Evolutionary conservation across 2,113 vertebrate species (phyloP), one percentile per base, ranked within the genome.

Genomic region (Leiothrix lutea): DNA sequence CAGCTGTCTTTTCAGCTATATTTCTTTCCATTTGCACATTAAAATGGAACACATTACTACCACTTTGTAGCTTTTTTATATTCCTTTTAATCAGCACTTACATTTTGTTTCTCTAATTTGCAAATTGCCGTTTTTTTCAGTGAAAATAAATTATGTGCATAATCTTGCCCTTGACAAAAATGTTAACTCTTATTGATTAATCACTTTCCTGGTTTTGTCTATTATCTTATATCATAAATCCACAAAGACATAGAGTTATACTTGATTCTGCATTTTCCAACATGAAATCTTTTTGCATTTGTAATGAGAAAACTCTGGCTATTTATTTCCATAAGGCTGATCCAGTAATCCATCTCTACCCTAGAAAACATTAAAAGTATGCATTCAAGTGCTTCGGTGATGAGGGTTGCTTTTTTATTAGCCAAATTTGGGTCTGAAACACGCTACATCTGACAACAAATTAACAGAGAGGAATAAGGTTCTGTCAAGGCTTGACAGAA

Each of bases 391-490:
- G 79, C 56, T 88, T 66, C 21, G 1, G 44, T 94, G 81, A 73
- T 86, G 75, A 80, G n/a, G 17, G 8, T 16, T 96, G 67, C 38
- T 93, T 95, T 92, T 96, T 96, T 96, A 82, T 94, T 95, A 92
- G 53, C 25, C 1, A 2, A 95, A 88, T 80, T 95, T 54, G 45
- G 38, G 45, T 33, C 81, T 91, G 88, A 91, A 95, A 47, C 60
- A 70, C 5, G 1, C 72, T 70, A 56, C 2, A 1, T 80, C 67
- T 74, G 75, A 93, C 81, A 93, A 74, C 28, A 83, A 88, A 88
- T 64, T 60, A 96, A 78, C 75, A 86, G 36, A 88, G 69, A 94
- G n/a, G n/a, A 94, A 96, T 93, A 92, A 86, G 67, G 61, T 22
- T 93, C 71, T 92, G 92, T 71, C 92, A 95, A 71, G n/a, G 18